Conservation (phyloP, 2,113 vertebrate species). For the Serinus canaria region DNA sequence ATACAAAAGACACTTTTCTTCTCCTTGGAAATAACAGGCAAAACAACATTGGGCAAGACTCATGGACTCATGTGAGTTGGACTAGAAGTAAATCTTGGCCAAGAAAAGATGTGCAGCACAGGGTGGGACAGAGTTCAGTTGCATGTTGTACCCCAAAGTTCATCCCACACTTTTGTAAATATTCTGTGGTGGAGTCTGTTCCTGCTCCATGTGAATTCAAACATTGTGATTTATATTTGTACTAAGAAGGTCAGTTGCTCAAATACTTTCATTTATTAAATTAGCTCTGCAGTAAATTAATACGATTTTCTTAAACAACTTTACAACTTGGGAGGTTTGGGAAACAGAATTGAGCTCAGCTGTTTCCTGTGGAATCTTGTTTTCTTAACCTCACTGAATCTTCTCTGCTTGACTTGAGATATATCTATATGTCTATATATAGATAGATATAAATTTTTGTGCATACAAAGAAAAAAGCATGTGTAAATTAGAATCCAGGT, state of each 20-base stretch:
- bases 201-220: conserved; percentile 18
- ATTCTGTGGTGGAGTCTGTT: not conserved
- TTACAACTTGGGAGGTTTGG: conserved; percentile 70
- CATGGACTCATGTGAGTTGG: not conserved
- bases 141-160: not conserved
- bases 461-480: not conserved
- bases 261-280: conserved; percentile 75
- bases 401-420: conserved; percentile 19
- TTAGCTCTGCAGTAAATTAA: conserved; percentile 72
- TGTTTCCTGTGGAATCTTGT: conserved; percentile 57
- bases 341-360: conserved; percentile 57
- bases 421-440: not conserved
- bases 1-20: not conserved
- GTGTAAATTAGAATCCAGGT: not conserved
- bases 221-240: conserved; percentile 55
- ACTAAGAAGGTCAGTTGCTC: conserved; percentile 58
- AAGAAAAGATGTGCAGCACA: not conserved
- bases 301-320: conserved; percentile 60
- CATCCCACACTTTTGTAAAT: not conserved
- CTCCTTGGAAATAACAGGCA: not conserved
- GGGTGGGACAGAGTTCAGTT: not conserved
- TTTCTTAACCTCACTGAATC: conserved; percentile 66
- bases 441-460: not conserved
- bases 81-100: not conserved
- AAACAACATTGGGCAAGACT: not conserved